Evolutionary conservation across 2,113 vertebrate genomes (phyloP).

Genomic region (Thomomys bottae): DNA sequence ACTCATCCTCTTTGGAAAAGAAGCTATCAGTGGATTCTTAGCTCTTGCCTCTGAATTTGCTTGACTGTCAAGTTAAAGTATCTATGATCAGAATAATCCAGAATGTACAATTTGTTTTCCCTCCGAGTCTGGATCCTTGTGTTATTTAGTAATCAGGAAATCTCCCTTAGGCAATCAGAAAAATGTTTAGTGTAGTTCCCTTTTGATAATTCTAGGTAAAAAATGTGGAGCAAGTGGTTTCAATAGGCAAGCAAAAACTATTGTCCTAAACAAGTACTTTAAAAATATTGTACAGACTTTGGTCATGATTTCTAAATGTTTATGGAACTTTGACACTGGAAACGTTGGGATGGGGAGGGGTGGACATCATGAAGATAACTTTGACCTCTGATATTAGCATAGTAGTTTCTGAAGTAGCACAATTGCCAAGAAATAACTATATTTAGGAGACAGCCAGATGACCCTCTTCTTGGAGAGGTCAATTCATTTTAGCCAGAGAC

Average conservation of each 20-base stretch:
- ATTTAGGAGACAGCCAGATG: neutral
- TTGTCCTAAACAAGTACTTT: neutral
- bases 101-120: neutral
- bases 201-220: neutral
- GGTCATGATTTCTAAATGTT: constrained; percentile 23
- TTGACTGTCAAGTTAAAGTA: neutral
- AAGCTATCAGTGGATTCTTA: neutral
- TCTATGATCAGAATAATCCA: neutral
- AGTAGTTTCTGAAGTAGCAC: constrained; percentile 36
- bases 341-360: neutral
- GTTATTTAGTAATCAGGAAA: constrained; percentile 40
- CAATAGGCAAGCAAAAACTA: neutral
- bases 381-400: constrained; percentile 37
- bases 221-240: constrained; percentile 28
- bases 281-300: constrained; percentile 19
- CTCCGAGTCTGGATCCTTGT: neutral
- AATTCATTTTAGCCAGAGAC: neutral
- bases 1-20: neutral
- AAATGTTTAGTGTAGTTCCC: neutral
- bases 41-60: constrained; percentile 14
- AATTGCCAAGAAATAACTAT: neutral
- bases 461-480: neutral
- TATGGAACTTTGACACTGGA: neutral
- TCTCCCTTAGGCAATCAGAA: neutral
- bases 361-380: neutral